Base-by-base conservation (phyloP, 2,113 vertebrate species). In the Choloepus hoffmanni region DNA sequence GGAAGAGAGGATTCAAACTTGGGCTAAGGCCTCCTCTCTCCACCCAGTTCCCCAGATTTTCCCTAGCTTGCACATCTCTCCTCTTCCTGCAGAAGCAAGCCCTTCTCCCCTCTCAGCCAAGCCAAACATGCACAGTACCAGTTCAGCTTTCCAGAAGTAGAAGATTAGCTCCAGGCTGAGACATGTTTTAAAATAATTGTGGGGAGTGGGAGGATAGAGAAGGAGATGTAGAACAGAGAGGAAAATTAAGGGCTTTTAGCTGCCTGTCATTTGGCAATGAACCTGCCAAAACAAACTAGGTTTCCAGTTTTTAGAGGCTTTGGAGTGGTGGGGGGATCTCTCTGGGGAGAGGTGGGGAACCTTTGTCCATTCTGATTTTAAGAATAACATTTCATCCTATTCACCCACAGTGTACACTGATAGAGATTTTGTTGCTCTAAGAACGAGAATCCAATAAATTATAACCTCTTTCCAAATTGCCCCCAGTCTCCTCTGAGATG, bases 111-210 rank as follows among this genome's bases (percentile, higher is more conserved):
- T 77, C 45, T 24, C 45, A 79, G 88, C 77, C 77, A 79, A 89
- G 43, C 73, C 90, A 74, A 85, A 88, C 63, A 78, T 10, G 1
- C 53, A 78, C 45, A 60, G 67, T 63, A 95, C 65, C 48, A n/a
- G 28, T 72, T 79, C 67, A 58, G 28, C 91, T 92, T 92, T 92
- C 53, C 84, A 90, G 93, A 92, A 95, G 94, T 5, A 28, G 68
- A 55, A 36, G 43, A 92, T 92, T 36, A 33, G 65, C 68, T 96
- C 86, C 93, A 82, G 81, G 93, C 92, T 26, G 18, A 95, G 88
- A 95, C 92, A 95, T 93, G 87, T 95, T 91, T 73, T 89, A 87
- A 94, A 95, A 60, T 87, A 81, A 81, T 30, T 26, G 45, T 94
- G 53, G 48, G 58, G 40, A 7, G 40, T 3, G 55, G 53, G 28